These are phyloP conservation scores for Dichetophora obliterata DNA, from an alignment of 2,888 invertebrate genomes.

Conservation along the genomic window DNA sequence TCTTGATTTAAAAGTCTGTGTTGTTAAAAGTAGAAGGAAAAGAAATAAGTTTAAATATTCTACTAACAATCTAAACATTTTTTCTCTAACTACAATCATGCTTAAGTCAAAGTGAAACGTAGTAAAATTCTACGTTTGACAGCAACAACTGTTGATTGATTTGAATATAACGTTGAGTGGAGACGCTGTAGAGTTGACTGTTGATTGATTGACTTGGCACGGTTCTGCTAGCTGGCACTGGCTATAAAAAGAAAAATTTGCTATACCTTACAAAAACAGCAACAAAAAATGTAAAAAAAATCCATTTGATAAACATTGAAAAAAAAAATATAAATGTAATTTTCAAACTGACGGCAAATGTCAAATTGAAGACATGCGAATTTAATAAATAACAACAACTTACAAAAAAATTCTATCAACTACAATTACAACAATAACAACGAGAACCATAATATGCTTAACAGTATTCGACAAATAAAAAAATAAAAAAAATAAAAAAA, in stretches of 20 bases:
- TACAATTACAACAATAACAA: neutral
- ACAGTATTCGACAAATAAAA: neutral
- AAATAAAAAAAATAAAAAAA: neutral
- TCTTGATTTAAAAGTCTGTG: too few relatives aligned
- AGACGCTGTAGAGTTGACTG: slow-evolving; percentile 25
- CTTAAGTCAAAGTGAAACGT: neutral
- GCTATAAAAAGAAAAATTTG: neutral
- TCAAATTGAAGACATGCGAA: slow-evolving; percentile 63
- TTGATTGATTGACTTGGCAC: slow-evolving; percentile 42
- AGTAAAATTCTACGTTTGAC: neutral
- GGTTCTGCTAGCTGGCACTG: neutral
- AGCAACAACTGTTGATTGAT: slow-evolving; percentile 21
- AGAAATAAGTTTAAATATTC: too few relatives aligned
- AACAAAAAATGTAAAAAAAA: slow-evolving; percentile 11
- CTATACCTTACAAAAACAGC: neutral
- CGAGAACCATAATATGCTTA: neutral
- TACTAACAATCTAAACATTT: neutral
- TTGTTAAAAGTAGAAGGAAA: too few relatives aligned
- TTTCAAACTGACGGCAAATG: slow-evolving; percentile 60
- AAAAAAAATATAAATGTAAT: slow-evolving; percentile 52
- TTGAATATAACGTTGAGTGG: slow-evolving; percentile 24
- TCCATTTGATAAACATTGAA: neutral
- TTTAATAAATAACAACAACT: slow-evolving; percentile 52
- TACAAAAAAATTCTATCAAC: slow-evolving; percentile 4
- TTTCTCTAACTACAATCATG: neutral